phyloP scores from a whole-genome alignment of 2,797 vertebrate genomes.

The Lepidocolaptes lacrymiger region DNA sequence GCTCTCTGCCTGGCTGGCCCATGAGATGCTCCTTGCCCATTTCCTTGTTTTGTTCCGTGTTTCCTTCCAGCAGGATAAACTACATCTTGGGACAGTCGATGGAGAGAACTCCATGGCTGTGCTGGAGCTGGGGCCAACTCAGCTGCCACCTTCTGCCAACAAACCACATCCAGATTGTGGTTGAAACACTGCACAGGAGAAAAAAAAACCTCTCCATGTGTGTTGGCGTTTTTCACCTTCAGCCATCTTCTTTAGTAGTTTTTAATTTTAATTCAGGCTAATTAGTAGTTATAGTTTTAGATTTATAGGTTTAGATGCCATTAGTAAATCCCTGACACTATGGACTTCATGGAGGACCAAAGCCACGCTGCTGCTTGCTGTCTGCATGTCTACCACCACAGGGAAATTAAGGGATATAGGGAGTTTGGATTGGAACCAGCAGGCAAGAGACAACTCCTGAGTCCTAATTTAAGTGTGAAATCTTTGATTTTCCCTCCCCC shows the following conservation, averaged over 20 bases:
- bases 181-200: accelerated
- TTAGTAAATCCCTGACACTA: not conserved
- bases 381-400: not conserved
- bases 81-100: accelerated
- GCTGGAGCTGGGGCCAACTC: not conserved
- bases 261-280: not conserved
- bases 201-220: accelerated
- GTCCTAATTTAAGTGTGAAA: constrained; percentile 15
- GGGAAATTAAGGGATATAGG: not conserved
- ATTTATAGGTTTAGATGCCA: not conserved
- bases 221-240: not conserved
- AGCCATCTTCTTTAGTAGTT: not conserved
- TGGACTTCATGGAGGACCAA: not conserved
- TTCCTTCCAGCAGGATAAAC: not conserved
- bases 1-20: not conserved
- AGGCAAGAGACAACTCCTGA: not conserved
- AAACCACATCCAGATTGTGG: not conserved
- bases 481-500: not conserved
- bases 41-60: not conserved
- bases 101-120: not conserved
- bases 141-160: not conserved
- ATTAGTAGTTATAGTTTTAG: not conserved
- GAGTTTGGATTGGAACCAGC: not conserved
- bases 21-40: not conserved
- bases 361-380: not conserved